Conservation (phyloP, 2,888 invertebrate species). For the Venusia cambrica region DNA sequence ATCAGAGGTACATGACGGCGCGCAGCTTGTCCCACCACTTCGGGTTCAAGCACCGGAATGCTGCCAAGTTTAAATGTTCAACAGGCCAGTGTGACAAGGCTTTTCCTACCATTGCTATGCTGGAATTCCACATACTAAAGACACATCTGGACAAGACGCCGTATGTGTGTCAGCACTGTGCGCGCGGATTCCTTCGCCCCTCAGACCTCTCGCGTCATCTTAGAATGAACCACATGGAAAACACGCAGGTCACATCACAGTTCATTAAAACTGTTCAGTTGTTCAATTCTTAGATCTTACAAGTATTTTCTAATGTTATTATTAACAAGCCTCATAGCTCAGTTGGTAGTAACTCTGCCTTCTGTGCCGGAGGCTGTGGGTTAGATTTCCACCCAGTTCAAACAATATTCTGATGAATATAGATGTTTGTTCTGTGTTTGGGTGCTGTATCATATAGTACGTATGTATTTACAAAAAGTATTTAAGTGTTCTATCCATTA, state of each 20-base stretch:
- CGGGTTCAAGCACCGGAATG: conserved; percentile 65
- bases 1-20: conserved; percentile 53
- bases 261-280: conserved; percentile 23
- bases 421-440: no score
- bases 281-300: conserved; percentile 3
- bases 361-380: no score
- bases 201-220: conserved; percentile 69
- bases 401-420: no score
- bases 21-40: conserved; percentile 65
- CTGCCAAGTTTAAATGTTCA: conserved; percentile 64
- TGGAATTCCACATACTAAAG: conserved; percentile 70
- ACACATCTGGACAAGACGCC: conserved; percentile 70
- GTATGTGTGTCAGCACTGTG: conserved; percentile 64
- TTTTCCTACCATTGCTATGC: conserved; percentile 65
- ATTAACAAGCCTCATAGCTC: no score
- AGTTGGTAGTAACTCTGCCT: no score
- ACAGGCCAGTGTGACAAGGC: conserved; percentile 61
- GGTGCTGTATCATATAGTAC: no score
- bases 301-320: no score
- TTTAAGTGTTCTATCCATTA: no score
- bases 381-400: no score
- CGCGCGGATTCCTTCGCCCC: conserved; percentile 63
- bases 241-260: conserved; percentile 20
- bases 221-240: conserved; percentile 57
- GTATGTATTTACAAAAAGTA: no score